Evolutionary conservation across 2,113 vertebrate genomes (phyloP).

Genomic region (Menura novaehollandiae): DNA sequence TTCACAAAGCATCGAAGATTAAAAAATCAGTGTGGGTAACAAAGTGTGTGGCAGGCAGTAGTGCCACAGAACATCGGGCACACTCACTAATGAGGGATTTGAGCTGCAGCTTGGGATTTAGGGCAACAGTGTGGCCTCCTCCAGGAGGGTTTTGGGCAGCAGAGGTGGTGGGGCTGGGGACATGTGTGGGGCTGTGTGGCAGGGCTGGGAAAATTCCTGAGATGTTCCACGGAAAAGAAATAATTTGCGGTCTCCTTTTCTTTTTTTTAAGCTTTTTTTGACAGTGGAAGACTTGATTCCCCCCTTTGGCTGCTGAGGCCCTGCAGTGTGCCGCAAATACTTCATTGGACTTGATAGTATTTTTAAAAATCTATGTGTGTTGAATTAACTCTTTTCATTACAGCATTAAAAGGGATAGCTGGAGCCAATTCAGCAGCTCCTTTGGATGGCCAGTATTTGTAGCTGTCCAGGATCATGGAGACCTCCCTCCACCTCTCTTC

Average conservation of each 20-base stretch:
- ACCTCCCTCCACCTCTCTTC: background rate
- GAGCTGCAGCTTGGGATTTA: background rate
- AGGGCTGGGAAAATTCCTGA: background rate
- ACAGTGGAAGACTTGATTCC: background rate
- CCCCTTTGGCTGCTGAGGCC: background rate
- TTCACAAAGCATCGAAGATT: background rate
- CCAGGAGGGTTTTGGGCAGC: background rate
- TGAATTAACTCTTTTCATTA: constrained; percentile 28
- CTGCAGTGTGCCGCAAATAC: background rate
- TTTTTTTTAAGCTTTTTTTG: background rate
- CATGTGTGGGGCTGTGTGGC: background rate
- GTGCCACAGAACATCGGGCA: background rate
- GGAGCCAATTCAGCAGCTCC: constrained; percentile 2
- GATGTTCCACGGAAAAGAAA: background rate
- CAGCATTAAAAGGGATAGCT: background rate
- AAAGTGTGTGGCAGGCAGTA: background rate
- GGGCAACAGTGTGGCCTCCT: background rate
- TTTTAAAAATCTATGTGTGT: background rate
- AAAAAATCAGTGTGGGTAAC: background rate
- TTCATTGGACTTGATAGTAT: background rate
- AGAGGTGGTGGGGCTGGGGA: background rate
- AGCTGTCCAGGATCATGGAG: background rate
- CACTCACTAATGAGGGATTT: background rate
- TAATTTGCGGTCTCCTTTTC: background rate
- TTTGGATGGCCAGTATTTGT: background rate